These are phyloP conservation scores for Piaya cayana DNA, from an alignment of 2,113 vertebrate species.

Conservation along the genomic window DNA sequence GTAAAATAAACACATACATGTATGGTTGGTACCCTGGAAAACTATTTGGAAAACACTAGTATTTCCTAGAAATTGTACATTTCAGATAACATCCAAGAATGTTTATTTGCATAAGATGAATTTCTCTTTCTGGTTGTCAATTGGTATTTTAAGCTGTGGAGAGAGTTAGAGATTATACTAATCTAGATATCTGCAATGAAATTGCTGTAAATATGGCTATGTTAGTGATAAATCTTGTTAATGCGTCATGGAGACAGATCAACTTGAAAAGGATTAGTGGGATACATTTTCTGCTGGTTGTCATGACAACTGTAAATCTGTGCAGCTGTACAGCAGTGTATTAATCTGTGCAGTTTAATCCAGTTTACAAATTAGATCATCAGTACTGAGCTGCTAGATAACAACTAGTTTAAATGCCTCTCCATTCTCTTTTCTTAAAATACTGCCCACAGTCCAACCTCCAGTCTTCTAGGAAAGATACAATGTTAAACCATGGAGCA, in stretches of 20 bases:
- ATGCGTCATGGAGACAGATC: neutral
- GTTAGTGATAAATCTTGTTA: neutral
- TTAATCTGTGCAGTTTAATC: constrained; percentile 46
- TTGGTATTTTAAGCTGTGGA: neutral
- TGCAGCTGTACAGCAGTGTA: neutral
- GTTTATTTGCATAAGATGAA: neutral
- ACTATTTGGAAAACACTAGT: neutral
- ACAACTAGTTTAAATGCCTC: neutral
- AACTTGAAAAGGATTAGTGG: neutral
- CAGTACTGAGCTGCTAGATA: neutral
- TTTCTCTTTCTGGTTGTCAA: neutral
- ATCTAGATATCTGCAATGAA: neutral
- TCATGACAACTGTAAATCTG: constrained; percentile 28
- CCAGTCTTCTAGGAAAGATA: neutral
- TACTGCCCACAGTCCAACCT: accelerated
- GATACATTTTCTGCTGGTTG: constrained; percentile 45
- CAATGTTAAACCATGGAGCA: neutral
- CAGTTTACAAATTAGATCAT: constrained; percentile 38
- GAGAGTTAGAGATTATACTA: neutral
- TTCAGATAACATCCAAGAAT: neutral
- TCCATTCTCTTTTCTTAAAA: neutral
- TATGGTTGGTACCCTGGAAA: neutral
- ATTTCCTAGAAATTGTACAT: neutral
- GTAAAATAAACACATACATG: neutral
- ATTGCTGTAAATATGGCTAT: neutral